Percentiles rank a stretch among this genome's conserved stretches.
phyloP scores from a whole-genome alignment of 2,888 invertebrate genomes.

The Scelioninae gen. 1 region DNA sequence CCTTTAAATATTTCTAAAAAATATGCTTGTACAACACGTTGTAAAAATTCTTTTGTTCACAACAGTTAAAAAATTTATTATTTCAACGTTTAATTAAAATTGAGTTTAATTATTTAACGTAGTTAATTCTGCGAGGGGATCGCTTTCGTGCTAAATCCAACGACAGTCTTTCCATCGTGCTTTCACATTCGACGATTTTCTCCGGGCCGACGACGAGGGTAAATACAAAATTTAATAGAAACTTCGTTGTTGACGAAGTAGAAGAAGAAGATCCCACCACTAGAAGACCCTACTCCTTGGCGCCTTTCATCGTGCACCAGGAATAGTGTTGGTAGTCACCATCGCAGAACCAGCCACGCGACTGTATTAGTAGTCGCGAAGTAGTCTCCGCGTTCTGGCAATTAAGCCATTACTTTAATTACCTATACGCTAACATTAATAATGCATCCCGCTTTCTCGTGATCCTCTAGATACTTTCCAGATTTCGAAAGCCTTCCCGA shows the following conservation, averaged over 20 bases:
- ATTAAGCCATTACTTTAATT: slow-evolving; percentile 78
- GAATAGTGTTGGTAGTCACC: slow-evolving; percentile 59
- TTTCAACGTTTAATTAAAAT: slow-evolving; percentile 63
- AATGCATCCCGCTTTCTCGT: slow-evolving; percentile 73
- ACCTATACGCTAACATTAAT: slow-evolving; percentile 76
- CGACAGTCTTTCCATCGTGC: slow-evolving; percentile 61
- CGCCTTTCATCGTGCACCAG: slow-evolving; percentile 51
- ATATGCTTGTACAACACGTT: no score
- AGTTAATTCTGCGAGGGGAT: slow-evolving; percentile 57
- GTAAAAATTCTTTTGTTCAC: slow-evolving; percentile 5
- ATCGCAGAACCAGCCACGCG: slow-evolving; percentile 37
- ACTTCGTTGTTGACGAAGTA: slow-evolving; percentile 76
- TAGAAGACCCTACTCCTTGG: slow-evolving; percentile 58
- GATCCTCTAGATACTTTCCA: slow-evolving; percentile 68
- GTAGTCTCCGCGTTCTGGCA: slow-evolving; percentile 71
- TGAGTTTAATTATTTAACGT: slow-evolving; percentile 60
- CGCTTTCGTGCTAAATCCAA: slow-evolving; percentile 58
- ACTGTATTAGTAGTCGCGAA: slow-evolving; percentile 63
- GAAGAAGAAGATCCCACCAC: slow-evolving; percentile 70
- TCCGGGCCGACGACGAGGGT: slow-evolving; percentile 71
- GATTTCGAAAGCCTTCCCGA: slow-evolving; percentile 65
- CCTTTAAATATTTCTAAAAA: no score
- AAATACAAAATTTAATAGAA: slow-evolving; percentile 78
- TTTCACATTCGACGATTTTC: slow-evolving; percentile 73
- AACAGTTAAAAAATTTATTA: slow-evolving; percentile 37